Evolutionary conservation across 2,888 invertebrate species (phyloP).

Genomic region (Carabus problematicus): DNA sequence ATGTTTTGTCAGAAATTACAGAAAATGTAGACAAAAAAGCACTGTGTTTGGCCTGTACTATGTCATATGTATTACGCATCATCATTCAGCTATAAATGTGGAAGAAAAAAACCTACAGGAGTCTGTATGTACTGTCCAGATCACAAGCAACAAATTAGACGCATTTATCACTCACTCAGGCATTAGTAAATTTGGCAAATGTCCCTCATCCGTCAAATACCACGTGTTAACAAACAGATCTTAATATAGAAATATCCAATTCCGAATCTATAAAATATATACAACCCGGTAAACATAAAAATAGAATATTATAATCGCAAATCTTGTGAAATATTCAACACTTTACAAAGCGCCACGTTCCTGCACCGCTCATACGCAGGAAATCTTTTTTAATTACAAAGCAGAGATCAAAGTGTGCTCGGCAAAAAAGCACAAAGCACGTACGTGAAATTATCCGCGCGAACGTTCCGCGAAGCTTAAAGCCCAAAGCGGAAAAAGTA

Average conservation of each 20-base stretch:
- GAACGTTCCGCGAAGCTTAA: constrained; percentile 37
- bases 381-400: constrained; percentile 39
- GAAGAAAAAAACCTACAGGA: too few species aligned
- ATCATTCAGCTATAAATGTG: too few species aligned
- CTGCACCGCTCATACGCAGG: too few species aligned
- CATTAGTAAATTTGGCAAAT: too few species aligned
- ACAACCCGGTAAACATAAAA: neutral
- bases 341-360: neutral
- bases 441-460: constrained; percentile 31
- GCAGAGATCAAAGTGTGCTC: constrained; percentile 30
- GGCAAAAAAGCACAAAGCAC: constrained; percentile 32
- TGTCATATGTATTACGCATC: too few species aligned
- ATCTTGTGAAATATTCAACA: neutral
- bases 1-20: too few species aligned
- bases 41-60: too few species aligned
- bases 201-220: neutral
- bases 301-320: neutral
- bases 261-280: neutral
- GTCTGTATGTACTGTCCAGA: too few species aligned
- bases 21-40: too few species aligned
- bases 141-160: too few species aligned
- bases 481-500: constrained; percentile 3
- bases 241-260: neutral
- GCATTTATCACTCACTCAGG: too few species aligned
- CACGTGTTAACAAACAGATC: neutral